Percentiles rank a stretch among this genome's conserved stretches.
phyloP scores from a whole-genome alignment of 2,113 vertebrate species.

The Ictalurus furcatus region DNA sequence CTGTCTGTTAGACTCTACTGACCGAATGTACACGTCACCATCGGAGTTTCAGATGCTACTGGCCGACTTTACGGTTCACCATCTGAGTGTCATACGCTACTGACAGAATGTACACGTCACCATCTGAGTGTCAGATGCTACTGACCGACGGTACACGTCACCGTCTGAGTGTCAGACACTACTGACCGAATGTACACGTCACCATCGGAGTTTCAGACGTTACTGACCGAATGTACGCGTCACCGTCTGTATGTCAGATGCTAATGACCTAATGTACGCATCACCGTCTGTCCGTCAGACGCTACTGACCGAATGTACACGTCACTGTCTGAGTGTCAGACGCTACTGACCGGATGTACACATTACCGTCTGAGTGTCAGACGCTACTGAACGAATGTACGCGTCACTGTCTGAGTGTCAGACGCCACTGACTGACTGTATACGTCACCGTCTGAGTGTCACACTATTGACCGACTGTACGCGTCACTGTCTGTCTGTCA shows the following conservation, averaged over 20 bases:
- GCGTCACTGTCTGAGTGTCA: too few relatives aligned
- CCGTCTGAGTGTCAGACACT: neutral
- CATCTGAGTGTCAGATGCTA: neutral
- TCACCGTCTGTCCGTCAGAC: neutral
- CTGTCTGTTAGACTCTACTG: neutral
- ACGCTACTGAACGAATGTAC: too few relatives aligned
- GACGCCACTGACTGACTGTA: too few relatives aligned
- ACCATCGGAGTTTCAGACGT: neutral
- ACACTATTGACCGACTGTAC: too few relatives aligned
- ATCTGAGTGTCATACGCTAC: too few relatives aligned
- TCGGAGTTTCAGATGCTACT: too few relatives aligned
- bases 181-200: neutral
- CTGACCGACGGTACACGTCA: neutral
- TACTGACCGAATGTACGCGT: neutral
- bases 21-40: rapidly evolving
- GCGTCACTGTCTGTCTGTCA: too few relatives aligned
- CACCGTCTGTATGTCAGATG: neutral
- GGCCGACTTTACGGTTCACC: too few relatives aligned
- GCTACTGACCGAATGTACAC: neutral
- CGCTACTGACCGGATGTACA: too few relatives aligned
- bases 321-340: neutral
- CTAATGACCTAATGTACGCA: neutral
- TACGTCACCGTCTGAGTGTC: too few relatives aligned
- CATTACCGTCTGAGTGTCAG: too few relatives aligned
- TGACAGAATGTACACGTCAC: too few relatives aligned